Base-by-base conservation (phyloP, 1,140 invertebrate genomes). In the Aphidius ervi region DNA sequence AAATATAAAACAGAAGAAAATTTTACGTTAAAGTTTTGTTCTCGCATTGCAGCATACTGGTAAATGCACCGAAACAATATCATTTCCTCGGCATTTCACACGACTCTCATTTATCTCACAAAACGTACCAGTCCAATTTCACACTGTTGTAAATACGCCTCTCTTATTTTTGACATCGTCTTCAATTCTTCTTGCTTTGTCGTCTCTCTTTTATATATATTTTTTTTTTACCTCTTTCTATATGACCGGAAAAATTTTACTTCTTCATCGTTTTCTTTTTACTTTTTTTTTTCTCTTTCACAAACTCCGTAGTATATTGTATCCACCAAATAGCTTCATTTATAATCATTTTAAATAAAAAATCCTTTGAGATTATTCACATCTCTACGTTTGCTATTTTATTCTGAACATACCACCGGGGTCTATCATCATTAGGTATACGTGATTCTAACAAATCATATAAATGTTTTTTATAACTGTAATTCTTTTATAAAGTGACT, bases 111-210 rank as follows among this genome's bases (percentile, higher is more conserved):
- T 75, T 76, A 68, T 76, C 68, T 74, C 68, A 66, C 62, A 46
- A 65, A 64, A 66, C 4, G 69, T 72, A 76, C 72, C 72, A 74
- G 74, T 77, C 72, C 75, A 77, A 77, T 75, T 77, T 77, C 75
- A 75, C 75, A 77, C 74, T 67, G 73, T 74, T 76, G 75, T 75
- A 77, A 75, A 76, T 76, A 77, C 75, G 71, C 70, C 74, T 76
- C 64, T 72, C 68, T 71, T 70, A 70, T 70, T 74, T 69, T 71
- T 70, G 70, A 72, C 69, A 71, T 71, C 68, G 65, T 72, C 70
- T 69, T 71, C 70, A 71, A 72, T 72, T 70, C 67, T 72, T 72
- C 70, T 72, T 72, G 71, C 70, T 72, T 72, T 72, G 70, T 71
- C 68, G 70, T 60, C 63, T 56, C 49, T 65, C 63, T 50, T 42